Conservation (phyloP, 2,888 invertebrate species). For the Microctonus brassicae region DNA sequence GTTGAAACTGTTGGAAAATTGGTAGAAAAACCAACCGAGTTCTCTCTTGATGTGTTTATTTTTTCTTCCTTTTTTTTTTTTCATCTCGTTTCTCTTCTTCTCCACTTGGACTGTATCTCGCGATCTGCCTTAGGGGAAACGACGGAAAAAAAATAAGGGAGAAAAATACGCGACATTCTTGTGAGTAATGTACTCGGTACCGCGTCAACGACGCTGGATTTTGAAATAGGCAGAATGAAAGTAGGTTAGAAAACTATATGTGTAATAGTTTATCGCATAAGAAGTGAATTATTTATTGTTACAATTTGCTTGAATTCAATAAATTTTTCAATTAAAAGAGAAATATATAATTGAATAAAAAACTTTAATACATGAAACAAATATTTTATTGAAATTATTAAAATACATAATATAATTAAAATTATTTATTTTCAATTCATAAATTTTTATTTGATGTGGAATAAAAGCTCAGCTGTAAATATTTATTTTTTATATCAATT, state of each 20-base stretch:
- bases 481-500: too few species aligned
- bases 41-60: slow-evolving; percentile 26
- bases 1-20: slow-evolving; percentile 51
- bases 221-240: background rate
- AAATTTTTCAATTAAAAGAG: background rate
- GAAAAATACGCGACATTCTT: slow-evolving; percentile 35
- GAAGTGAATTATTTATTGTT: slow-evolving; percentile 22
- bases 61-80: background rate
- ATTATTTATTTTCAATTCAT: too few species aligned
- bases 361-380: too few species aligned
- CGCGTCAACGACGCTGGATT: slow-evolving; percentile 21
- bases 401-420: too few species aligned
- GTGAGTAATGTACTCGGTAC: slow-evolving; percentile 50
- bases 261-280: slow-evolving; percentile 2
- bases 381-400: too few species aligned
- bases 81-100: background rate
- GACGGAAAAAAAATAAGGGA: background rate
- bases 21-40: slow-evolving; percentile 48
- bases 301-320: slow-evolving; percentile 24
- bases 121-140: background rate
- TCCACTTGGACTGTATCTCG: background rate
- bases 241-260: too few species aligned
- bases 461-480: too few species aligned
- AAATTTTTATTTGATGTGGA: too few species aligned
- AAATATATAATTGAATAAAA: background rate